Conservation (phyloP, 2,888 invertebrate species). For the Agonopterix subpropinquella region DNA sequence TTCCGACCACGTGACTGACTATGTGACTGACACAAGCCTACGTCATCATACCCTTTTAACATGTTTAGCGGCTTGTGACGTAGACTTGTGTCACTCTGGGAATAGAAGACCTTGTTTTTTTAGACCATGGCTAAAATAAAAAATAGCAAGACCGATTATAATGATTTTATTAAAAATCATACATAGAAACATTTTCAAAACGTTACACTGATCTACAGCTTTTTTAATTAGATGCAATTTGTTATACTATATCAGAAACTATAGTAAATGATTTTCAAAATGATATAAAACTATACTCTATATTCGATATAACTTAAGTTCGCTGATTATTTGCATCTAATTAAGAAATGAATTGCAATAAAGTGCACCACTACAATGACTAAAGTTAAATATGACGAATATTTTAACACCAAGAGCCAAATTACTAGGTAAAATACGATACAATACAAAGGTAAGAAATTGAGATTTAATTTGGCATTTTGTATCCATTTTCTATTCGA, state of each 20-base stretch:
- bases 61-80: too few relatives aligned
- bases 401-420: conserved; percentile 22
- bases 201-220: conserved; percentile 23
- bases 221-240: conserved; percentile 14
- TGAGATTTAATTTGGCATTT: conserved; percentile 34
- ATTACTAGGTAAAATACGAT: conserved; percentile 4
- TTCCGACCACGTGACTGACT: too few relatives aligned
- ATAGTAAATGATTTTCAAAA: too few relatives aligned
- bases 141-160: conserved; percentile 28
- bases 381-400: conserved; percentile 25
- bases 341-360: conserved; percentile 16
- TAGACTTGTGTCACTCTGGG: too few relatives aligned
- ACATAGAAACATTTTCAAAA: conserved; percentile 35
- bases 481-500: conserved; percentile 30
- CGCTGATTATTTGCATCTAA: conserved; percentile 7
- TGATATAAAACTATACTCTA: too few relatives aligned
- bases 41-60: too few relatives aligned
- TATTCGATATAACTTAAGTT: too few relatives aligned
- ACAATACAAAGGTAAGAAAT: conserved; percentile 27
- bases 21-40: too few relatives aligned
- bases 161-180: conserved; percentile 50
- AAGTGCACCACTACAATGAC: conserved; percentile 41
- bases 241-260: neutral
- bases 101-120: too few relatives aligned
- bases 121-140: too few relatives aligned